Evolutionary conservation across 2,113 vertebrate species (phyloP).

Genomic region (Gambusia affinis): DNA sequence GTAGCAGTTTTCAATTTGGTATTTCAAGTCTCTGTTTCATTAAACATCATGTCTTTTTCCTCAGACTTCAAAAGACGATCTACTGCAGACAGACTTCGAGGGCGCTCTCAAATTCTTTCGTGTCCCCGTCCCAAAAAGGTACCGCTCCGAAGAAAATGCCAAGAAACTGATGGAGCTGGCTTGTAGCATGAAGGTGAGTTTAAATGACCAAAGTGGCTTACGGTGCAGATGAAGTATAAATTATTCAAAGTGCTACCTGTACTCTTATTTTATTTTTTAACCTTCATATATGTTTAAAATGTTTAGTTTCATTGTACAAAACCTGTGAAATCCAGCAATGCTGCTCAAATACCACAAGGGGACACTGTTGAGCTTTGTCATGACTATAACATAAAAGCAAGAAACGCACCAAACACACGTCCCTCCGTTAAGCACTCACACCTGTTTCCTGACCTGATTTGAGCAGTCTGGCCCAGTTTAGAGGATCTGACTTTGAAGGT

Average conservation of each 20-base stretch:
- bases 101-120: constrained; percentile 98
- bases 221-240: not conserved
- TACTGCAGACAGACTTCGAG: constrained; percentile 95
- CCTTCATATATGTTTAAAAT: not conserved
- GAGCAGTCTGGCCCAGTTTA: constrained; percentile 59
- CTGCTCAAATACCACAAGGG: constrained; percentile 61
- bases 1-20: not conserved
- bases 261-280: not conserved
- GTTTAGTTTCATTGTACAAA: not conserved
- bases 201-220: not conserved
- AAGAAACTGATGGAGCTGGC: constrained; percentile 98
- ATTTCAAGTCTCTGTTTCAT: not conserved
- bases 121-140: constrained; percentile 96
- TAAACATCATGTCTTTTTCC: not conserved
- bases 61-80: constrained; percentile 96
- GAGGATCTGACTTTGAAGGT: constrained; percentile 53
- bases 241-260: not conserved
- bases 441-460: constrained; percentile 62
- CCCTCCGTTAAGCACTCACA: constrained; percentile 22
- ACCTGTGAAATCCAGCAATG: constrained; percentile 2
- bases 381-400: not conserved
- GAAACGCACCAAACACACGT: not conserved
- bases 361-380: constrained; percentile 51
- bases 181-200: constrained; percentile 95
- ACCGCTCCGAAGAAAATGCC: constrained; percentile 97